These are phyloP conservation scores for Aplysina aerophoba DNA, from an alignment of 37 sponge, comb jelly and placozoan genomes.

Conservation along the genomic window DNA sequence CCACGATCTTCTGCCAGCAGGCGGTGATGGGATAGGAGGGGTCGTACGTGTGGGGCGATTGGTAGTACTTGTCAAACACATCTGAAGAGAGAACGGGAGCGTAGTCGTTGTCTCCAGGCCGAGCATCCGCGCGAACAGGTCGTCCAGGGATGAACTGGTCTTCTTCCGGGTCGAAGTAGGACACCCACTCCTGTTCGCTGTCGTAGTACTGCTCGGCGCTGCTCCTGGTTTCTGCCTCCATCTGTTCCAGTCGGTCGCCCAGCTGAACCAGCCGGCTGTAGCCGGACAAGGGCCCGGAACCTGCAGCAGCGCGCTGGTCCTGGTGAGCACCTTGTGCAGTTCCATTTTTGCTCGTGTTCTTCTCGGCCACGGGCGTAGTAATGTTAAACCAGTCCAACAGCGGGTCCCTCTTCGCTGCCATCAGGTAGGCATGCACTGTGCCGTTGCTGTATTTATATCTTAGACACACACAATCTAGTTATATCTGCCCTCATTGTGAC, in stretches of 20 bases:
- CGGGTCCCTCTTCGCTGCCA: not conserved
- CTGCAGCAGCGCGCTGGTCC: not conserved
- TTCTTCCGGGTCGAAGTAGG: constrained; percentile 22
- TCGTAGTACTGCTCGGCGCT: not conserved
- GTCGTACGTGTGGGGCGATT: constrained; percentile 36
- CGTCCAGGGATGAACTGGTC: not conserved
- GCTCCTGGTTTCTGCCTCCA: not conserved
- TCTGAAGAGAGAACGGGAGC: constrained; percentile 26
- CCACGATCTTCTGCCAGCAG: constrained; percentile 59
- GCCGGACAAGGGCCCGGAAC: not conserved
- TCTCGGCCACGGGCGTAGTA: not conserved
- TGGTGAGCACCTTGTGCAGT: too few relatives aligned
- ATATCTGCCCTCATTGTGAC: too few relatives aligned
- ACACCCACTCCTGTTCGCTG: not conserved
- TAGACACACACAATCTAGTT: too few relatives aligned
- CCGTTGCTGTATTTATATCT: too few relatives aligned
- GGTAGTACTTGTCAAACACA: constrained; percentile 39
- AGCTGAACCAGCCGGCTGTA: not conserved
- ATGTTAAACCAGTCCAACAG: not conserved
- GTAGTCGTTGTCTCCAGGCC: constrained; percentile 29
- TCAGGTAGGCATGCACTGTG: too few relatives aligned
- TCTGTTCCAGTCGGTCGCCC: not conserved
- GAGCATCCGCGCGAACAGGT: not conserved
- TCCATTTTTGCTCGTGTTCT: not conserved
- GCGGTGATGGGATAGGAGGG: constrained; percentile 65